Evolutionary conservation across 2,888 invertebrate species (phyloP).

Genomic region (Lasioglossum malachurum): DNA sequence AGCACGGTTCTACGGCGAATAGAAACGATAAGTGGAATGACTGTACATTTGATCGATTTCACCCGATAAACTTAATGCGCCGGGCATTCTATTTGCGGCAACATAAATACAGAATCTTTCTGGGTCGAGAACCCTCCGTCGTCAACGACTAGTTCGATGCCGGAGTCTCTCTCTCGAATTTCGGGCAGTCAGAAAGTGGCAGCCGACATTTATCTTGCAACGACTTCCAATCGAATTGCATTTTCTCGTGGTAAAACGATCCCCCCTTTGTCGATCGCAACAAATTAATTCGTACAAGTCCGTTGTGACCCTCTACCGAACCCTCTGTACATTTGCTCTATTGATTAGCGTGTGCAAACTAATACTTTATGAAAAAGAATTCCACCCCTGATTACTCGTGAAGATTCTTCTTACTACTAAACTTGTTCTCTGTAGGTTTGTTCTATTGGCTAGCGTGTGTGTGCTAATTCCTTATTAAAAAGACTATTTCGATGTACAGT

Average conservation of each 20-base stretch:
- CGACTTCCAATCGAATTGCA: background rate
- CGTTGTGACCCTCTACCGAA: background rate
- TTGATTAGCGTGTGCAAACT: background rate
- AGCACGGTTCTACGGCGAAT: background rate
- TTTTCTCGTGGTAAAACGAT: background rate
- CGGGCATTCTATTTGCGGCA: constrained; percentile 18
- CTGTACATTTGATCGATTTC: constrained; percentile 1
- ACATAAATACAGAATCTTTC: constrained; percentile 62
- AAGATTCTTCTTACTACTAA: background rate
- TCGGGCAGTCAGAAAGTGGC: constrained; percentile 24
- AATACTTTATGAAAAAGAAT: background rate
- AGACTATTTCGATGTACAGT: background rate
- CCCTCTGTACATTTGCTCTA: background rate
- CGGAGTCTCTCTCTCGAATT: constrained; percentile 36
- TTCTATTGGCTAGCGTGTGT: background rate
- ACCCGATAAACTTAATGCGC: constrained; percentile 19
- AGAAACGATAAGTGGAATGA: background rate
- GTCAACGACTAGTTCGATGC: constrained; percentile 42
- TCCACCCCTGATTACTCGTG: background rate
- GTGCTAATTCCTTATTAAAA: background rate
- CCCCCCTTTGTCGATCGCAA: background rate
- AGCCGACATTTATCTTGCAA: constrained; percentile 12
- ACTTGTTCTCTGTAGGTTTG: background rate
- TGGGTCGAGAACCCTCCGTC: constrained; percentile 57
- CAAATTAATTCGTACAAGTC: background rate